phyloP scores from a whole-genome alignment of 2,113 vertebrate species.

The Geococcyx californianus region DNA sequence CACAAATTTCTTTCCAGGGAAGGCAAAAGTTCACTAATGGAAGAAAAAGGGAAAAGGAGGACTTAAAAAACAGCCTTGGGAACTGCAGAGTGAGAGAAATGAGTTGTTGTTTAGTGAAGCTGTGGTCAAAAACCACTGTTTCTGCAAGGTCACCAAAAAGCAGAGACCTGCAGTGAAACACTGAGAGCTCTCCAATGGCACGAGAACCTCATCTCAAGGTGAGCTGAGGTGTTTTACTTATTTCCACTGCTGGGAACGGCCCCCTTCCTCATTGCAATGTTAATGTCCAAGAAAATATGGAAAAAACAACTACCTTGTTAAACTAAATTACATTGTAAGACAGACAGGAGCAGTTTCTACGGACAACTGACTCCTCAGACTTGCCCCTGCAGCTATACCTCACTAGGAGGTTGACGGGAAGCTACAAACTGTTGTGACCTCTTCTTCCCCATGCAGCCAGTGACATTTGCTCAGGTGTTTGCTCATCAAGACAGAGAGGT shows the following conservation, averaged over 20 bases:
- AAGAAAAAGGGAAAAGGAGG: background rate
- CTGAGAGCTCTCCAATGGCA: rapidly evolving
- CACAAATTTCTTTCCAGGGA: background rate
- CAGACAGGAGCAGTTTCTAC: background rate
- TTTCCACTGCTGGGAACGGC: background rate
- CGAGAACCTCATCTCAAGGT: rapidly evolving
- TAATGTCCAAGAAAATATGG: background rate
- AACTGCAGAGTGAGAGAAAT: background rate
- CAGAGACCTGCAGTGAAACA: rapidly evolving
- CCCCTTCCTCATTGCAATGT: background rate
- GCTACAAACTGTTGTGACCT: background rate
- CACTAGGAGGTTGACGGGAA: background rate
- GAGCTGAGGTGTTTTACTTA: background rate
- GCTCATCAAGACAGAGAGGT: background rate
- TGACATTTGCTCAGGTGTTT: background rate
- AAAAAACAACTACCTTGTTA: background rate
- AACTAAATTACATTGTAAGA: background rate
- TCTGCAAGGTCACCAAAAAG: background rate
- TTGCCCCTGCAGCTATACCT: background rate
- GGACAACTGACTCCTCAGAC: background rate
- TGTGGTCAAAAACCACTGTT: background rate
- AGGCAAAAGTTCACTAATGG: background rate
- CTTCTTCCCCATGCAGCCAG: background rate
- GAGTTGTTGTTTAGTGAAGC: background rate
- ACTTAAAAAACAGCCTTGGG: background rate